phyloP scores from a whole-genome alignment of 2,113 vertebrate genomes.

The Balaeniceps rex region DNA sequence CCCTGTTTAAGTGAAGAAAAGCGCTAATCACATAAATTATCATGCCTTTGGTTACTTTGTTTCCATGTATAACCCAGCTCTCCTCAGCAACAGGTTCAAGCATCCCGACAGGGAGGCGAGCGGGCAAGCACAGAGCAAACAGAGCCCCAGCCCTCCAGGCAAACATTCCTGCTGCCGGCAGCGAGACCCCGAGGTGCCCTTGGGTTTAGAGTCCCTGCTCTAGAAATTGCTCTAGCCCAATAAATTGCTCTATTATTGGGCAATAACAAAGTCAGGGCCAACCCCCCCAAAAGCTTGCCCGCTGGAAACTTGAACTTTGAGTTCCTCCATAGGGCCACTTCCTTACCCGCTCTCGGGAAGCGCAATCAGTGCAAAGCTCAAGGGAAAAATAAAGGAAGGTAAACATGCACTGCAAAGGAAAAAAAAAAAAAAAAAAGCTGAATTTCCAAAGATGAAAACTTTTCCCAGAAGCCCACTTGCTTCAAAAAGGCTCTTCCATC shows the following conservation, averaged over 20 bases:
- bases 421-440: neutral
- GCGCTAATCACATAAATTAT: neutral
- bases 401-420: no score
- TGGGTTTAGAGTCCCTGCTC: neutral
- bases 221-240: neutral
- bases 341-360: neutral
- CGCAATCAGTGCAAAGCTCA: neutral
- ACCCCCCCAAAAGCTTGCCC: neutral
- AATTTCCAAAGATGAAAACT: neutral
- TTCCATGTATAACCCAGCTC: fast-evolving
- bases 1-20: neutral
- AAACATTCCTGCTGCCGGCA: neutral
- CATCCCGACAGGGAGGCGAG: neutral
- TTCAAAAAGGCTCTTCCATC: neutral
- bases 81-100: neutral
- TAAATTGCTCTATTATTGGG: neutral
- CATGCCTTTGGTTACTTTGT: neutral
- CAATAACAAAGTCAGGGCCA: neutral
- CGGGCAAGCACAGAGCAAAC: no score
- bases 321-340: no score
- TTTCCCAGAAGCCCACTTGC: neutral
- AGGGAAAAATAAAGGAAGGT: neutral
- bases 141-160: neutral
- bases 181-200: neutral
- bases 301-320: neutral